phyloP scores from a whole-genome alignment of 2,888 invertebrate genomes.

The Himalopsyche anomala region DNA sequence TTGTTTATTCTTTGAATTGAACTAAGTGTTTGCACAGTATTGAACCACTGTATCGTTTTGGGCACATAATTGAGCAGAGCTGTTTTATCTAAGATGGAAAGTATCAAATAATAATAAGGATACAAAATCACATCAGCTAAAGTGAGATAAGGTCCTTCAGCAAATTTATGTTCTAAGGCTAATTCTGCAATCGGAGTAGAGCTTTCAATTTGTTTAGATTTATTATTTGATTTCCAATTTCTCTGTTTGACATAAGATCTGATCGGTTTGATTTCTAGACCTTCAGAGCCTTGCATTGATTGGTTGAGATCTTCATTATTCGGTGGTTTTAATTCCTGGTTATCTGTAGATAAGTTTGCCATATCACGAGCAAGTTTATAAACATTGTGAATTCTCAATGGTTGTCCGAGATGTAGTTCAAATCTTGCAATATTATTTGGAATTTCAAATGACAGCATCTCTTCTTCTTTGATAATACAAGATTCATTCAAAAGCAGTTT shows the following conservation, averaged over 20 bases:
- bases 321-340: background rate
- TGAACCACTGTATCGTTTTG: slow-evolving; percentile 69
- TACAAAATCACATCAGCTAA: slow-evolving; percentile 89
- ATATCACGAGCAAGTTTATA: slow-evolving; percentile 83
- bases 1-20: slow-evolving; percentile 66
- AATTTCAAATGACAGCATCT: slow-evolving; percentile 70
- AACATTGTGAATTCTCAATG: slow-evolving; percentile 90
- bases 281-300: background rate
- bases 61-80: slow-evolving; percentile 68
- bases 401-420: slow-evolving; percentile 90
- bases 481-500: slow-evolving; percentile 59
- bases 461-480: slow-evolving; percentile 48
- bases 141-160: slow-evolving; percentile 89
- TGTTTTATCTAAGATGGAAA: slow-evolving; percentile 72
- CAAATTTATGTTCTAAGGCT: slow-evolving; percentile 83
- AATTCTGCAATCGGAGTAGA: slow-evolving; percentile 75
- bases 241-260: slow-evolving; percentile 71
- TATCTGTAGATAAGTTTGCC: slow-evolving; percentile 70
- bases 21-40: slow-evolving; percentile 67
- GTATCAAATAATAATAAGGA: slow-evolving; percentile 81
- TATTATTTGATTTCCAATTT: slow-evolving; percentile 75
- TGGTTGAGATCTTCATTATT: background rate
- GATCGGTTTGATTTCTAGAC: slow-evolving; percentile 65
- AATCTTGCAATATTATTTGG: slow-evolving; percentile 86
- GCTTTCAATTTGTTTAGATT: slow-evolving; percentile 71